Percentiles rank a stretch among this genome's conserved stretches.
These are phyloP conservation scores for Drosophila nikananu DNA, from an alignment of 1,140 invertebrate genomes.

Conservation along the genomic window DNA sequence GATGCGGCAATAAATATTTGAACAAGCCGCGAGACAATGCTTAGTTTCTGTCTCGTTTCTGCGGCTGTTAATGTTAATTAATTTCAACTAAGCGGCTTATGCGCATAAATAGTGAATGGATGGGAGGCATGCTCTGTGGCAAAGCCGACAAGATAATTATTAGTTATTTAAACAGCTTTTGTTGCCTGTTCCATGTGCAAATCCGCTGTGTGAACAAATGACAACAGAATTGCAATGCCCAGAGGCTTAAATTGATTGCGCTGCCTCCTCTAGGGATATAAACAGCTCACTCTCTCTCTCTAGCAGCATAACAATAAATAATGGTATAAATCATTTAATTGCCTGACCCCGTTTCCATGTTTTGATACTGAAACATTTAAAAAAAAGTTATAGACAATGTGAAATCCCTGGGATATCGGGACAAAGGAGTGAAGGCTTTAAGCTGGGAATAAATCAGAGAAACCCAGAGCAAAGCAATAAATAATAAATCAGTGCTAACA, in stretches of 20 bases:
- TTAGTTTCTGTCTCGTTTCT: slow-evolving; percentile 41
- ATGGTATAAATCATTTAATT: slow-evolving; percentile 69
- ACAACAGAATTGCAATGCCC: slow-evolving; percentile 60
- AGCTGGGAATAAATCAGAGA: slow-evolving; percentile 68
- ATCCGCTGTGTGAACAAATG: slow-evolving; percentile 58
- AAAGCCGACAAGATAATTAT: slow-evolving; percentile 78
- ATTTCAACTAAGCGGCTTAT: slow-evolving; percentile 80
- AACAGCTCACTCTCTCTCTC: not conserved
- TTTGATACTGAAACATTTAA: slow-evolving; percentile 38
- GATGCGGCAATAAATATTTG: slow-evolving; percentile 68
- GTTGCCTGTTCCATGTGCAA: slow-evolving; percentile 70
- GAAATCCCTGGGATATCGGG: slow-evolving; percentile 28
- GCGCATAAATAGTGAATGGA: slow-evolving; percentile 68
- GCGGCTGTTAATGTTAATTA: slow-evolving; percentile 77
- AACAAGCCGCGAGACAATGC: slow-evolving; percentile 42
- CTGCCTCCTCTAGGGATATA: not conserved
- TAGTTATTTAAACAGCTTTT: slow-evolving; percentile 82
- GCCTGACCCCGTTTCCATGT: slow-evolving; percentile 45
- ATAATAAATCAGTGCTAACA: slow-evolving; percentile 78
- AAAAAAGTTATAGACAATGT: slow-evolving; percentile 15
- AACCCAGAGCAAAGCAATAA: slow-evolving; percentile 70
- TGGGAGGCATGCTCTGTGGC: slow-evolving; percentile 43
- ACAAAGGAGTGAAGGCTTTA: slow-evolving; percentile 50
- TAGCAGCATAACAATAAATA: slow-evolving; percentile 45
- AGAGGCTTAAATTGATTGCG: slow-evolving; percentile 62